Evolutionary conservation across 2,113 vertebrate genomes (phyloP).

Genomic region (Silurus asotus): DNA sequence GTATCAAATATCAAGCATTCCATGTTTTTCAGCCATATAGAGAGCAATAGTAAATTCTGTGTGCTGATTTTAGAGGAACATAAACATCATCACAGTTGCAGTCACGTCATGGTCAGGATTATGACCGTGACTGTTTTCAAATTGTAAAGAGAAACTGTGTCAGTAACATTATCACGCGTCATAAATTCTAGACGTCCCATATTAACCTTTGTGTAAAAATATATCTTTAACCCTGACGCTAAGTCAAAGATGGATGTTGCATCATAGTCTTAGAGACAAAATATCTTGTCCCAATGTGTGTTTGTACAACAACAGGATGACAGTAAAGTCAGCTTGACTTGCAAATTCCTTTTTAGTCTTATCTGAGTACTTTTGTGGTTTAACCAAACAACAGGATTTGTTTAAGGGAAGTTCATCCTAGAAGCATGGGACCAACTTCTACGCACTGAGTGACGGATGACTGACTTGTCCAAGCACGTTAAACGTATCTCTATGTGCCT

Average conservation of each 20-base stretch:
- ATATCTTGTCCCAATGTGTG: background rate
- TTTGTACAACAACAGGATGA: background rate
- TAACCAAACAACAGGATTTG: conserved; percentile 9
- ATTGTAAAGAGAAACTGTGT: background rate
- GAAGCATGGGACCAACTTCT: background rate
- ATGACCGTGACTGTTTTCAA: background rate
- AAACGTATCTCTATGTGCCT: conserved; percentile 1
- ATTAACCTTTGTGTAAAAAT: background rate
- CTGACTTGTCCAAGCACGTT: conserved; percentile 40
- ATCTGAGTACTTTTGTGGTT: background rate
- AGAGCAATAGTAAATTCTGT: background rate
- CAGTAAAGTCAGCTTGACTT: background rate
- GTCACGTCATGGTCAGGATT: background rate
- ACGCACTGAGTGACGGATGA: background rate
- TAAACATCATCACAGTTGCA: background rate
- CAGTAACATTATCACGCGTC: background rate
- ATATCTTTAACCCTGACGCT: background rate
- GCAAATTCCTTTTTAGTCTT: conserved; percentile 3
- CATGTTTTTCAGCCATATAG: background rate
- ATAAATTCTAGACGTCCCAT: background rate
- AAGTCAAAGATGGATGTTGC: background rate
- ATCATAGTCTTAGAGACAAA: background rate
- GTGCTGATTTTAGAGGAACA: background rate
- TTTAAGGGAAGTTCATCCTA: background rate
- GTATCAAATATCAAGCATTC: background rate